Evolutionary conservation across 2,888 invertebrate species (phyloP), one percentile per base, ranked within the genome.

Genomic region (Thecophora atra): DNA sequence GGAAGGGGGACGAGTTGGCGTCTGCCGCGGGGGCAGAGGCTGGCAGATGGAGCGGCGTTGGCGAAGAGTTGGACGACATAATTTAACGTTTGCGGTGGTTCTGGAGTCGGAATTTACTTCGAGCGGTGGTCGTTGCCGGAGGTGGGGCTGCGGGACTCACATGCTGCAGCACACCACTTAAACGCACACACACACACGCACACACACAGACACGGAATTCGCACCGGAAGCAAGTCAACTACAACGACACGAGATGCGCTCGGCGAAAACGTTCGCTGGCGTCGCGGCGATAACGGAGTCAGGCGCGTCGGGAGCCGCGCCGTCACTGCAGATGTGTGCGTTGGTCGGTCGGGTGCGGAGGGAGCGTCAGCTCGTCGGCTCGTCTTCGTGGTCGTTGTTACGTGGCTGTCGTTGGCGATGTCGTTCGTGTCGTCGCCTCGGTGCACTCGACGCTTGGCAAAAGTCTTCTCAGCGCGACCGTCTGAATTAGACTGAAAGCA

Each of bases 401-500:
- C 42, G 54, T 52, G 30, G 60, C 72, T 66, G 72, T 64, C 13
- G 64, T 24, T n/a, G 54, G 30, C 51, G 71, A 42, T 65, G 28
- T 42, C 15, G 30, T 7, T 44, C 69, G 69, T 26, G 60, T 15
- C 21, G 42, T 67, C 67, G 72, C 52, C n/a, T 44, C 37, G 37
- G 56, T 70, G 60, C 56, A 37, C 37, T 21, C 2, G 63, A n/a
- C n/a, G n/a, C n/a, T 51, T 74, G 74, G 76, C 81, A 83, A 85
- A 84, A 85, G 85, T 85, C 85, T 85, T 85, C 84, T 85, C 85
- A 85, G 85, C 85, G 84, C 85, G 85, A 85, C 84, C 82, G 85
- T 85, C 85, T 85, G 85, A 85, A 84, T 85, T 84, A 85, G 85
- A 85, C 85, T 85, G 85, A 85, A 85, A 84, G 82, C 82, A 84